These are phyloP conservation scores for Teleogryllus occipitalis DNA, from an alignment of 1,140 invertebrate genomes.

Conservation along the genomic window DNA sequence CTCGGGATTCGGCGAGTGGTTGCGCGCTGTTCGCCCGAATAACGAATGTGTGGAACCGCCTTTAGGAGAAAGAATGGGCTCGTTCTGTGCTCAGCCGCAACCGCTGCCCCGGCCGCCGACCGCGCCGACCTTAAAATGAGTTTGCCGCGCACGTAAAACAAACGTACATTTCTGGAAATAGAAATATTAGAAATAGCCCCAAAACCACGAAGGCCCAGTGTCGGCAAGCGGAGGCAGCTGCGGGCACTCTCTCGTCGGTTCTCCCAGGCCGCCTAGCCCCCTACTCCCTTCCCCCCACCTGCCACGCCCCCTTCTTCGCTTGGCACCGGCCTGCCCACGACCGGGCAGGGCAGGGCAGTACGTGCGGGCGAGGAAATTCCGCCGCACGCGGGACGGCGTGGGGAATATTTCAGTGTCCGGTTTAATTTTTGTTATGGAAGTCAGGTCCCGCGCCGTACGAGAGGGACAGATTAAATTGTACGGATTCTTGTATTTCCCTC, in stretches of 20 bases:
- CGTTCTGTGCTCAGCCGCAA: no score
- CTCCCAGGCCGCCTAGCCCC: not conserved
- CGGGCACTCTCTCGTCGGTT: not conserved
- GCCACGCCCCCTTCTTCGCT: not conserved
- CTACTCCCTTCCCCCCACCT: not conserved
- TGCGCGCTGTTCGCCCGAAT: no score
- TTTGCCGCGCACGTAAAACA: not conserved
- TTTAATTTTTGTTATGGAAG: not conserved
- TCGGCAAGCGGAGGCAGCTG: not conserved
- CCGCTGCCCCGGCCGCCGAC: not conserved
- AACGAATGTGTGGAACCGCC: no score
- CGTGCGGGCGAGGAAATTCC: not conserved
- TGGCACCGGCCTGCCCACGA: not conserved
- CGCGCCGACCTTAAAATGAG: not conserved
- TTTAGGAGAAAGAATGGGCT: no score
- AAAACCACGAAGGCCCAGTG: not conserved
- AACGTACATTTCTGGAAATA: constrained; percentile 1
- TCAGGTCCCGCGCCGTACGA: not conserved
- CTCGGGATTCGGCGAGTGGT: no score
- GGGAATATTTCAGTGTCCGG: not conserved
- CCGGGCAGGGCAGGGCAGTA: no score
- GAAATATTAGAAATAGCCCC: not conserved
- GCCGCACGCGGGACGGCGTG: no score
- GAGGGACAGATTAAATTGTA: not conserved
- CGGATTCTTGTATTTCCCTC: not conserved